phyloP scores from a whole-genome alignment of 1,140 invertebrate genomes.

The Eubasilissa regina region DNA sequence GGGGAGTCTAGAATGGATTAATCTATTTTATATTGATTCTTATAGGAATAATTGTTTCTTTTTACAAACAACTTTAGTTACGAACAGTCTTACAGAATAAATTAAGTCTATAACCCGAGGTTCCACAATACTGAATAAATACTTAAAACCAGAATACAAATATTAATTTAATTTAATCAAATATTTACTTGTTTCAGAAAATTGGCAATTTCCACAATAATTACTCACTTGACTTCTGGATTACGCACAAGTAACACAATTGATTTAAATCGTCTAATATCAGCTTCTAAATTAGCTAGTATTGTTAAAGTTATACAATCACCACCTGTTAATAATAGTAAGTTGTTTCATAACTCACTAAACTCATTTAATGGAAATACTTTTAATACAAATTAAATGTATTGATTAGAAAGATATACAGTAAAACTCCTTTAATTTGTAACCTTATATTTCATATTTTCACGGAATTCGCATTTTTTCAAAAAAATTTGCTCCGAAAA shows the following conservation, averaged over 20 bases:
- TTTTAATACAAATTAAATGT: background rate
- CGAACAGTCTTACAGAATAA: background rate
- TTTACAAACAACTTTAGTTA: too few species aligned
- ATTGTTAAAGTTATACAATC: conserved; percentile 45
- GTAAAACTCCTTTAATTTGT: too few species aligned
- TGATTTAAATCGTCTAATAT: conserved; percentile 43
- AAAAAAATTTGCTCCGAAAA: too few species aligned
- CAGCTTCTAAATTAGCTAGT: conserved; percentile 38
- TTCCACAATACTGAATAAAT: background rate
- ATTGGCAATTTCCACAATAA: conserved; percentile 40
- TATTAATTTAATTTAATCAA: background rate
- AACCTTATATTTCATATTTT: too few species aligned
- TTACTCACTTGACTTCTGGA: conserved; percentile 40
- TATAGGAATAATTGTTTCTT: too few species aligned
- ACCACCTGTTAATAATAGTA: conserved; percentile 49
- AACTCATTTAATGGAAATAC: background rate
- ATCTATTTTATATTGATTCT: too few species aligned
- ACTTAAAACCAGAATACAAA: background rate
- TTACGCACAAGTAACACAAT: conserved; percentile 11
- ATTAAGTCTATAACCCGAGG: background rate
- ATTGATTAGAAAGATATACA: too few species aligned
- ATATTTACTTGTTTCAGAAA: conserved; percentile 47
- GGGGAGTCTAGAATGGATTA: too few species aligned
- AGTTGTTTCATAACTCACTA: background rate
- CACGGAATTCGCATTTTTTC: too few species aligned